phyloP scores from a whole-genome alignment of 2,113 vertebrate species.

The Myodes glareolus region DNA sequence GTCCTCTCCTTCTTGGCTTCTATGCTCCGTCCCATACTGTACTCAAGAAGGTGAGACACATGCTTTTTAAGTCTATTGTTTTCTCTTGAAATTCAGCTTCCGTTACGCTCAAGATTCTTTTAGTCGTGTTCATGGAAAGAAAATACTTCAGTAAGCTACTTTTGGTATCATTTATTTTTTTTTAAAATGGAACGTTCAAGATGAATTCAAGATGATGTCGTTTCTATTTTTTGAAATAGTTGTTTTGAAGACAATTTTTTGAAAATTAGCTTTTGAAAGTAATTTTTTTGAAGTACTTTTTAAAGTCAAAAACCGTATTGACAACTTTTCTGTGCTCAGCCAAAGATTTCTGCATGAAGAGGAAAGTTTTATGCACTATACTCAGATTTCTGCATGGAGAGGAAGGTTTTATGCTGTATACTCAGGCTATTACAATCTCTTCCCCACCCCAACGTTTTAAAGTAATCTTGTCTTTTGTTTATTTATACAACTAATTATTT shows the following conservation, averaged over 20 bases:
- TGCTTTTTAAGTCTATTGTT: not conserved
- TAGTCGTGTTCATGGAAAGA: constrained; percentile 41
- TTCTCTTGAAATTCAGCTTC: not conserved
- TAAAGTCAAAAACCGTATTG: constrained; percentile 17
- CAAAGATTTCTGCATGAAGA: constrained; percentile 8
- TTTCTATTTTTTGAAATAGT: constrained; percentile 34
- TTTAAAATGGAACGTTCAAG: not conserved
- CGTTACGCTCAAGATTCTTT: constrained; percentile 26
- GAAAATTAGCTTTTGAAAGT: not conserved
- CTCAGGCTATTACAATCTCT: constrained; percentile 15
- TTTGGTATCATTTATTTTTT: not conserved
- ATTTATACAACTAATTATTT: constrained; percentile 38
- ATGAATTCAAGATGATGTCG: constrained; percentile 3
- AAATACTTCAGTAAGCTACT: not conserved
- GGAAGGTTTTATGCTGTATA: not conserved
- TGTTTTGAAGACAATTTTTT: not conserved
- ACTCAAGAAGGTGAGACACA: not conserved
- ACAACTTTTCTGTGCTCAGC: not conserved
- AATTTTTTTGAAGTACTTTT: not conserved
- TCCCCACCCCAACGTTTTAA: not conserved
- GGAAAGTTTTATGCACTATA: not conserved
- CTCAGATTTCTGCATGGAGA: not conserved
- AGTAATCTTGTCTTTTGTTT: constrained; percentile 27
- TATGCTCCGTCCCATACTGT: not conserved
- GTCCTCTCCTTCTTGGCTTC: not conserved